A percentile compares a stretch with the other conserved stretches of the same genome.
phyloP scores from a whole-genome alignment of 2,888 invertebrate species.

The Brenthis ino region DNA sequence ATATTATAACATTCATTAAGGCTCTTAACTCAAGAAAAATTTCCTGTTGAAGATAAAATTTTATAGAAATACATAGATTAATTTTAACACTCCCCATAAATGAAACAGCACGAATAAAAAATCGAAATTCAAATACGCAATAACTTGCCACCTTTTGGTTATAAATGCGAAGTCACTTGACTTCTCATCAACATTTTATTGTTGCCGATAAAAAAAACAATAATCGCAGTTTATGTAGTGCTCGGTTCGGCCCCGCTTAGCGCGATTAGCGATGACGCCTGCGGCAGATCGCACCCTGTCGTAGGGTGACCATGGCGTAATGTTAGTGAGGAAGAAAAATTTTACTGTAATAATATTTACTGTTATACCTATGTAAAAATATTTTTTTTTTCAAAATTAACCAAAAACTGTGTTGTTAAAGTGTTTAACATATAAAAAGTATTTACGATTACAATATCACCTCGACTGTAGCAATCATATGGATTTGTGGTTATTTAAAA shows the following conservation, averaged over 20 bases:
- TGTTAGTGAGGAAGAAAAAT: background rate
- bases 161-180: conserved; percentile 24
- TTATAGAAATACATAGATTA: background rate
- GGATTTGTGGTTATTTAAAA: no score
- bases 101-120: background rate
- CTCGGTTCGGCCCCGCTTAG: conserved; percentile 50
- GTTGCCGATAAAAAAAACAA: conserved; percentile 69
- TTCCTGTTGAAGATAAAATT: background rate
- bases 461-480: no score
- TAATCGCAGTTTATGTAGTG: conserved; percentile 69
- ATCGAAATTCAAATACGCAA: conserved; percentile 12
- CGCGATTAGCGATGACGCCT: conserved; percentile 55
- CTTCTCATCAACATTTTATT: conserved; percentile 55
- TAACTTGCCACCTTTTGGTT: conserved; percentile 1
- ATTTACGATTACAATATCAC: no score
- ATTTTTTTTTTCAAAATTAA: no score
- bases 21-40: background rate
- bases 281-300: conserved; percentile 34
- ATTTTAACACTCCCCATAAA: background rate
- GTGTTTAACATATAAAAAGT: no score
- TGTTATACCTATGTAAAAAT: no score
- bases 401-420: no score
- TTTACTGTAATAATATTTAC: no score
- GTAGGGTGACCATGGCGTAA: conserved; percentile 35
- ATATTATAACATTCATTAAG: background rate